phyloP scores from a whole-genome alignment of 2,888 invertebrate genomes.

The Julus scandinavius region DNA sequence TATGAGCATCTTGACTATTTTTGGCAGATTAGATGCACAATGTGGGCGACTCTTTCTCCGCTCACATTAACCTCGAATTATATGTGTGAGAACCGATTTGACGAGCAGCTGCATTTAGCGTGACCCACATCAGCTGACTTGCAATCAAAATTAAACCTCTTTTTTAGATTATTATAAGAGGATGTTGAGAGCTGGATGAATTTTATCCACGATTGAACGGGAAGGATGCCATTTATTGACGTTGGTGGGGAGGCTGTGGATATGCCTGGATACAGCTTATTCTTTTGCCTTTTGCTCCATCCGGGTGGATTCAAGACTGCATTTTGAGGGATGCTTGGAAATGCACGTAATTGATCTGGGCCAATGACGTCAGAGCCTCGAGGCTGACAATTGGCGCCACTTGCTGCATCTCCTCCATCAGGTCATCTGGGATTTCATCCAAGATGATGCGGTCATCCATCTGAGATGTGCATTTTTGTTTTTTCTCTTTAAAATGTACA shows the following conservation, averaged over 20 bases:
- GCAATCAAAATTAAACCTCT: neutral
- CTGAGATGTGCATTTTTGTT: neutral
- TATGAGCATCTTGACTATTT: conserved; percentile 8
- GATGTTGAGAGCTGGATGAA: neutral
- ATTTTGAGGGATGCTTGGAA: conserved; percentile 6
- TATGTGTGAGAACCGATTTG: neutral
- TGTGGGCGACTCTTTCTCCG: neutral
- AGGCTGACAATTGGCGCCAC: neutral
- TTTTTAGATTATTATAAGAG: neutral
- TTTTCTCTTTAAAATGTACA: neutral
- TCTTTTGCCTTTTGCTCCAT: conserved; percentile 6
- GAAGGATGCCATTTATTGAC: conserved; percentile 10
- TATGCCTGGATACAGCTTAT: conserved; percentile 25
- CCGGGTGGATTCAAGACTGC: conserved; percentile 21
- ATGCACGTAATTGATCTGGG: neutral
- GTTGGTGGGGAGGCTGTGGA: neutral
- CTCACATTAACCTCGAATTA: neutral
- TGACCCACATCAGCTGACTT: neutral
- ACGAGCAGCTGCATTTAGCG: neutral
- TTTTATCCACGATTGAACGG: conserved; percentile 20
- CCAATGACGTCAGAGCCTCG: conserved; percentile 11
- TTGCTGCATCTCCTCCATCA: neutral
- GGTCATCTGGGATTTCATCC: neutral
- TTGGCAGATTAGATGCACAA: neutral
- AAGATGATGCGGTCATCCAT: neutral